Evolutionary conservation across 2,797 vertebrate species (phyloP).

Genomic region (Crocidura indochinensis): DNA sequence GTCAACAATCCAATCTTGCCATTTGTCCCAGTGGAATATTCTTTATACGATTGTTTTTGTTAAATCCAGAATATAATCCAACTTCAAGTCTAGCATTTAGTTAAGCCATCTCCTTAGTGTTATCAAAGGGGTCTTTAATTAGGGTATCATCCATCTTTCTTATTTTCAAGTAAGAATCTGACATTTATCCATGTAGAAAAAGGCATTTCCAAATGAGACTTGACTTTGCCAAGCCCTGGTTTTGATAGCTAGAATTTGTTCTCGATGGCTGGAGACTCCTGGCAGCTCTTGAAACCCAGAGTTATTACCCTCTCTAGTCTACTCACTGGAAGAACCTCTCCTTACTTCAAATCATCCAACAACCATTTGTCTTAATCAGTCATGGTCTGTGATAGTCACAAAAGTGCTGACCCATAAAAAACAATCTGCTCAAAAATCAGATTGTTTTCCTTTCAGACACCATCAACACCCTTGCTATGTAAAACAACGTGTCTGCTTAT

Average conservation of each 20-base stretch:
- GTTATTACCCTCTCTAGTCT: constrained; percentile 36
- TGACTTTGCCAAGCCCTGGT: constrained; percentile 45
- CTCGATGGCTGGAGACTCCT: constrained; percentile 18
- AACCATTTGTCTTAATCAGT: constrained; percentile 84
- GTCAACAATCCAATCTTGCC: not conserved
- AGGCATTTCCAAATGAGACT: constrained; percentile 41
- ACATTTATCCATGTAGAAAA: not conserved
- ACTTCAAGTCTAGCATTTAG: not conserved
- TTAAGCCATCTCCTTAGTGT: not conserved
- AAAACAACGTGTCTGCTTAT: constrained; percentile 43
- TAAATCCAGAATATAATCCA: constrained; percentile 42
- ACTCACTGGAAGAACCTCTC: constrained; percentile 64
- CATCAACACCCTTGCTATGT: constrained; percentile 64
- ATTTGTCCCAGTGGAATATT: not conserved
- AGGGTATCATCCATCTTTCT: constrained; percentile 30
- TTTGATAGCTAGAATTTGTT: constrained; percentile 24
- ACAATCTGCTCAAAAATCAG: constrained; percentile 76
- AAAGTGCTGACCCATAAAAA: constrained; percentile 83
- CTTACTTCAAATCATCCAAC: constrained; percentile 70
- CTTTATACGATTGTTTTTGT: not conserved
- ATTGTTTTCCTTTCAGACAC: constrained; percentile 71
- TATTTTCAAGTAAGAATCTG: constrained; percentile 52
- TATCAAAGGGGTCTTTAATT: constrained; percentile 59
- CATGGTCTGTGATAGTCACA: constrained; percentile 78
- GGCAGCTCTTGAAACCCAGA: constrained; percentile 31